phyloP scores from a whole-genome alignment of 1,140 invertebrate species.

The Saccostrea echinata region DNA sequence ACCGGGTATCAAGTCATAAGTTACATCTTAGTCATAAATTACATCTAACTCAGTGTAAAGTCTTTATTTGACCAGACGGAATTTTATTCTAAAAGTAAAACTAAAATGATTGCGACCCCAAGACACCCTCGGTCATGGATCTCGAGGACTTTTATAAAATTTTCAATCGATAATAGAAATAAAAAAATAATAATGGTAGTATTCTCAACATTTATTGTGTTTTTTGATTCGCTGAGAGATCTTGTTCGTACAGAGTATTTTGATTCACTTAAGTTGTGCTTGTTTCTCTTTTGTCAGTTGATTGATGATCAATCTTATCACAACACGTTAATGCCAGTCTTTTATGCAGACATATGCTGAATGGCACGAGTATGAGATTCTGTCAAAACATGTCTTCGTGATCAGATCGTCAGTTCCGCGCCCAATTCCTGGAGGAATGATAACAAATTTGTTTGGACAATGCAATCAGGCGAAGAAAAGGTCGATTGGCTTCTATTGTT shows the following conservation, averaged over 20 bases:
- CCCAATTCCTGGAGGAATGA: constrained; percentile 18
- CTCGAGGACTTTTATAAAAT: too few species aligned
- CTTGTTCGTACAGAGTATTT: background rate
- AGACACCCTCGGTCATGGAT: too few species aligned
- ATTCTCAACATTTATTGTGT: too few species aligned
- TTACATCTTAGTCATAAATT: too few species aligned
- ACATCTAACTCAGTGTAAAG: too few species aligned
- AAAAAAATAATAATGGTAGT: too few species aligned
- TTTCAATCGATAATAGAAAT: too few species aligned
- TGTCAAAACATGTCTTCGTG: constrained; percentile 14
- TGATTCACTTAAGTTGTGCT: background rate
- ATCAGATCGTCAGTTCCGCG: background rate
- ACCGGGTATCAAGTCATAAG: too few species aligned
- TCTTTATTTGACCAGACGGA: too few species aligned
- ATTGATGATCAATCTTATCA: constrained; percentile 1
- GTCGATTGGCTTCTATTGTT: constrained; percentile 17
- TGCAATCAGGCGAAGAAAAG: background rate
- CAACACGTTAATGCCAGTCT: background rate
- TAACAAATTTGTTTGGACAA: constrained; percentile 29
- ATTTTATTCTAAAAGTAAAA: too few species aligned
- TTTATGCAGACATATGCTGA: constrained; percentile 6
- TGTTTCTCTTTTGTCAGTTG: constrained; percentile 5
- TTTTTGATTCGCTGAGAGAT: too few species aligned
- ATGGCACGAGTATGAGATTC: background rate
- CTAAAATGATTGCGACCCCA: too few species aligned